Conservation (phyloP, 2,113 vertebrate species). For the Morone chrysops region DNA sequence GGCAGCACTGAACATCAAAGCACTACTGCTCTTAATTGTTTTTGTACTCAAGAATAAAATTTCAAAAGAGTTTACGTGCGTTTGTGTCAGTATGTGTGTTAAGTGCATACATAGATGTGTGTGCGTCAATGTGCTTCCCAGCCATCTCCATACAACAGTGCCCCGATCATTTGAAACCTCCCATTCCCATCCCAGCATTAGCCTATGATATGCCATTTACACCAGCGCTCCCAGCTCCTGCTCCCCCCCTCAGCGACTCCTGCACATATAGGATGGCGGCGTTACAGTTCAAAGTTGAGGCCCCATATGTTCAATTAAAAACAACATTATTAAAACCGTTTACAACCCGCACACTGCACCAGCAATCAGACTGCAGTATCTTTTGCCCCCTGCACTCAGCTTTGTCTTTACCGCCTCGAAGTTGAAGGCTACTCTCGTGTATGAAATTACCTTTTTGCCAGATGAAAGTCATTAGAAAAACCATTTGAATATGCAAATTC, state of each 20-base stretch:
- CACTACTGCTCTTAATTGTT: conserved; percentile 72
- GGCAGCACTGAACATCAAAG: conserved; percentile 83
- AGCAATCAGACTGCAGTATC: conserved; percentile 44
- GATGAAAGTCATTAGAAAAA: conserved; percentile 80
- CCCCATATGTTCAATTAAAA: conserved; percentile 61
- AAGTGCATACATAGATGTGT: background rate
- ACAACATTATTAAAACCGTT: conserved; percentile 40
- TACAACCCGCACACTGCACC: background rate
- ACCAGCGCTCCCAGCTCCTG: conserved; percentile 46
- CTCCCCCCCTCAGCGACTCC: conserved; percentile 17
- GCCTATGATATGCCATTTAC: conserved; percentile 63
- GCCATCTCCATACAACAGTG: conserved; percentile 45
- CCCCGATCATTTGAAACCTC: conserved; percentile 38
- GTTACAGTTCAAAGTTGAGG: conserved; percentile 69
- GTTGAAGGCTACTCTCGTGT: conserved; percentile 62
- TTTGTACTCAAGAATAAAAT: conserved; percentile 70
- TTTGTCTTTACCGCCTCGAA: conserved; percentile 65
- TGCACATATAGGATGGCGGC: background rate
- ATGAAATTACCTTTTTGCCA: conserved; percentile 75
- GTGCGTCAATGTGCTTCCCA: conserved; percentile 17
- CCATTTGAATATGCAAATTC: conserved; percentile 81
- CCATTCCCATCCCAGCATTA: conserved; percentile 50
- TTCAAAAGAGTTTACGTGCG: conserved; percentile 56
- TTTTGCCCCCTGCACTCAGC: conserved; percentile 35
- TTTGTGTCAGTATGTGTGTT: conserved; percentile 26